Base-by-base conservation (phyloP, 92 coral and sea anemone species). In the Muricea muricata region DNA sequence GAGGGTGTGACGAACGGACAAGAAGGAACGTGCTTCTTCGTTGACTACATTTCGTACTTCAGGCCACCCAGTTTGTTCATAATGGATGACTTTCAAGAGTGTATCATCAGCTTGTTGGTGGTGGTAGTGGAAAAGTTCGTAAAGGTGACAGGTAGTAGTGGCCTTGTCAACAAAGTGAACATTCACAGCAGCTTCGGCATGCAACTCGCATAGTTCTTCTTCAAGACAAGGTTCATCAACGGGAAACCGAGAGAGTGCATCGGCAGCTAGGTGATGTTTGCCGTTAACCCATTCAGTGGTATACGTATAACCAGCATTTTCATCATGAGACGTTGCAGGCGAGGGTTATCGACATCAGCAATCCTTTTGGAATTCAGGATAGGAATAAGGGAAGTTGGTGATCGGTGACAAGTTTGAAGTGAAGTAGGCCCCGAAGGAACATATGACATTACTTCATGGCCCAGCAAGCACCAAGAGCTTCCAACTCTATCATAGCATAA, bases 321-420 rank as follows among this genome's bases (percentile, higher is more conserved):
- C 39, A 11, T 10, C 37, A 65, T 26, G 20, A 60, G 54, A 34
- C 15, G 72, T 67, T 79, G 73, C 32, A 79, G 45, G 35, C 84
- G 40, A 8, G 72, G 84, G 24, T 78, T 78, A 24, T 56, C 83
- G 58, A 75, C 41, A 48, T 75, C 81, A 33, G 65, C 24, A 18
- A 55, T 55, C 29, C 67, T 30, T 56, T 58, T 58, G 9, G 67
- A 58, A 58, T 58, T 58, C 67, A 58, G 34, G 8, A 79, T 79
- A 29, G 84, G 84, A 12, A 56, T 79, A 12, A 57, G 84, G 32
- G 84, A n/a, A n/a, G 54, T 24, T 79, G 84, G 41, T 79, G 84
- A 69, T 58, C 84, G 20, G 73, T 60, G 41, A 79, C 52, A 7
- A 58, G 84, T 20, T 40, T 79, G 32, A 56, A 12, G 84, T 58